Percentiles rank a stretch among this genome's conserved stretches.
Conservation (phyloP, 2,797 vertebrate genomes). For the Prunella strophiata region DNA sequence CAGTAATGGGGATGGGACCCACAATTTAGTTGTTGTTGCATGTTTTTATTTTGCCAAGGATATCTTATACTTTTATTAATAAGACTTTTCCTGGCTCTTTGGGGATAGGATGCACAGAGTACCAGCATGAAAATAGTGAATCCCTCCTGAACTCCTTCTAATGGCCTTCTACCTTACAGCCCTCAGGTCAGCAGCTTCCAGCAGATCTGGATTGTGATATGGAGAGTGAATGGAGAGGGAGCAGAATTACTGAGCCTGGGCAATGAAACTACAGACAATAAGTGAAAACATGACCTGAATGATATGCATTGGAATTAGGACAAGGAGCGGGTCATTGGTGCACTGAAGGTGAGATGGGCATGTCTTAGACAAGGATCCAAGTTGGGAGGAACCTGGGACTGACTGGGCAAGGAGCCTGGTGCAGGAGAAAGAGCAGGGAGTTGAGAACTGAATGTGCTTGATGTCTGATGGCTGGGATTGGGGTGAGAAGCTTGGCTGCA, state of each 20-base stretch:
- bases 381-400: neutral
- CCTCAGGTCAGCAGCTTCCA: neutral
- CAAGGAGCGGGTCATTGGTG: neutral
- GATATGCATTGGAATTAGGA: neutral
- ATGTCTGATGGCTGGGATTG: neutral
- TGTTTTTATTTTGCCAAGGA: neutral
- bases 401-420: neutral
- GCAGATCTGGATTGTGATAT: neutral
- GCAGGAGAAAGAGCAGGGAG: neutral
- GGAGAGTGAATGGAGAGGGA: neutral
- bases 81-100: neutral
- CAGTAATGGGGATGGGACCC: neutral
- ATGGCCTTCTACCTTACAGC: neutral
- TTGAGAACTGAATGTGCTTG: neutral
- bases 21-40: neutral
- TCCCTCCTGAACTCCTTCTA: neutral
- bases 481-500: neutral
- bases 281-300: neutral
- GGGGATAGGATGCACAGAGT: neutral
- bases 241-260: neutral
- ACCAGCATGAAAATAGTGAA: neutral
- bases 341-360: neutral
- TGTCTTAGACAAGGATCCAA: neutral
- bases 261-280: neutral
- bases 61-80: neutral